phyloP scores from a whole-genome alignment of 2,797 vertebrate species.

The Eulemur rubriventer region DNA sequence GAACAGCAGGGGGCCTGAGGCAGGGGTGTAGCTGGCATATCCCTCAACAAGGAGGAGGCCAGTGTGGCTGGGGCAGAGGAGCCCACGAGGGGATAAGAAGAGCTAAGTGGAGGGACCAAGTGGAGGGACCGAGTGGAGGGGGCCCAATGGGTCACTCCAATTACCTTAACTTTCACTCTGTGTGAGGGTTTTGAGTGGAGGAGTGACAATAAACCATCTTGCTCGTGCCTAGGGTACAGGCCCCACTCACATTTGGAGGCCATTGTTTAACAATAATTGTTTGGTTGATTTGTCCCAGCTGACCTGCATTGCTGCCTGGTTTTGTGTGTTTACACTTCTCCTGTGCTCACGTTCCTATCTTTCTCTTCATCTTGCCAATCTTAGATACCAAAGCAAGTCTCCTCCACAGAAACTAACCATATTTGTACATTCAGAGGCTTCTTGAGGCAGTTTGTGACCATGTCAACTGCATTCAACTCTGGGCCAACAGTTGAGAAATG shows the following conservation, averaged over 20 bases:
- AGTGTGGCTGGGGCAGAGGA: not conserved
- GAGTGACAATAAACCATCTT: not conserved
- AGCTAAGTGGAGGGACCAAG: not conserved
- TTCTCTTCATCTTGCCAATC: not conserved
- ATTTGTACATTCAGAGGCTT: not conserved
- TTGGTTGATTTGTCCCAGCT: not conserved
- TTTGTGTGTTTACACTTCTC: not conserved
- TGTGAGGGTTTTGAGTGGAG: not conserved
- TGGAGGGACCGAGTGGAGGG: too few relatives aligned
- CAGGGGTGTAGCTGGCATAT: not conserved
- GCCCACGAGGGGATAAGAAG: not conserved
- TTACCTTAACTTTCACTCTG: not conserved
- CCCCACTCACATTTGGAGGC: not conserved
- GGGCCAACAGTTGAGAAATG: not conserved
- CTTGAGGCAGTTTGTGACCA: not conserved
- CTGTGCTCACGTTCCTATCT: not conserved
- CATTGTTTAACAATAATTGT: not conserved
- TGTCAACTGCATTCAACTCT: not conserved
- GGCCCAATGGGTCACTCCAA: rapidly evolving
- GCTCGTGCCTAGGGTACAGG: not conserved
- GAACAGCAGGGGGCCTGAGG: not conserved
- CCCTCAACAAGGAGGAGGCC: not conserved
- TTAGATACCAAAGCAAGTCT: not conserved
- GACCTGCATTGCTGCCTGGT: not conserved
- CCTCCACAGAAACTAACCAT: not conserved